phyloP scores from a whole-genome alignment of 2,888 invertebrate genomes.

The Notocelia uddmanniana region DNA sequence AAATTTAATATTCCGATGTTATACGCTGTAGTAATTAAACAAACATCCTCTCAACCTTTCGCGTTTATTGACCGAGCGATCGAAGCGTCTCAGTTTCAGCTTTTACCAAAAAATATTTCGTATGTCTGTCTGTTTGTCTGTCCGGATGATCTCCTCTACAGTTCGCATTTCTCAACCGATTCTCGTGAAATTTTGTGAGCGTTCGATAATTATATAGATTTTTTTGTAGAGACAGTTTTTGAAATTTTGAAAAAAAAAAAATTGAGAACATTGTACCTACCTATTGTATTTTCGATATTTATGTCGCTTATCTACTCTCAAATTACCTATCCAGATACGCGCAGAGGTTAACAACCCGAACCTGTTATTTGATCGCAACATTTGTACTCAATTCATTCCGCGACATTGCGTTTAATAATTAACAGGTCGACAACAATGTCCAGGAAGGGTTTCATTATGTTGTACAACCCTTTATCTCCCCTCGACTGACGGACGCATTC shows the following conservation, averaged over 20 bases:
- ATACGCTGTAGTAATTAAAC: neutral
- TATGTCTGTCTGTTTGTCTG: no score
- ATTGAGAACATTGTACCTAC: no score
- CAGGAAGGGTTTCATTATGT: constrained; percentile 72
- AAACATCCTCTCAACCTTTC: neutral
- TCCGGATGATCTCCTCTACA: no score
- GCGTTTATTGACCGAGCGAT: no score
- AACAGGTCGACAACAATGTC: constrained; percentile 61
- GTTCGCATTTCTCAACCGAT: no score
- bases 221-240: no score
- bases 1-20: neutral
- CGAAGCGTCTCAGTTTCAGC: no score
- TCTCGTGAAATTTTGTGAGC: no score
- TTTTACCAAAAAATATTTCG: no score
- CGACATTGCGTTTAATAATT: constrained; percentile 58
- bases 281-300: neutral
- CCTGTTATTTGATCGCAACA: constrained; percentile 14
- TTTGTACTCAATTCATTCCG: constrained; percentile 31
- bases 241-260: no score
- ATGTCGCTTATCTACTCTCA: neutral
- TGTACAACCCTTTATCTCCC: constrained; percentile 64
- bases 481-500: constrained; percentile 60
- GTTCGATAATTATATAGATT: no score
- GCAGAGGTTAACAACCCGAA: neutral
- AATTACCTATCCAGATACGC: neutral